These are phyloP conservation scores for Dorcus hopei DNA, from an alignment of 2,888 invertebrate genomes.

Conservation along the genomic window DNA sequence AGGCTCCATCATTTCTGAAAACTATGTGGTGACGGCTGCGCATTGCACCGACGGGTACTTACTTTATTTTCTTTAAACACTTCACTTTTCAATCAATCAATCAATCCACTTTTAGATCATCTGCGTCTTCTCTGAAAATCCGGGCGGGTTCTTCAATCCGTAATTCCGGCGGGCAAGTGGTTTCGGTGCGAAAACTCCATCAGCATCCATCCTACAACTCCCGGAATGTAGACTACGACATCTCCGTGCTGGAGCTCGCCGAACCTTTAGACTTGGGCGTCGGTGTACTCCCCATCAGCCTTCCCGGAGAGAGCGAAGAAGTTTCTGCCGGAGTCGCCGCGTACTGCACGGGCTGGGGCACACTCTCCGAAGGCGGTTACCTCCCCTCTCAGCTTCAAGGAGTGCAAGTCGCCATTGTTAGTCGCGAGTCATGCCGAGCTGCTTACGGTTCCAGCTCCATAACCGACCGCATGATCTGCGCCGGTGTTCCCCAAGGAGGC, in stretches of 20 bases:
- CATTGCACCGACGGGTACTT: slow-evolving; percentile 20
- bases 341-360: slow-evolving; percentile 18
- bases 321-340: slow-evolving; percentile 5
- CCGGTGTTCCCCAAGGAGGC: slow-evolving; percentile 38
- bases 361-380: slow-evolving; percentile 14
- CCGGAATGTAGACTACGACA: slow-evolving; percentile 17
- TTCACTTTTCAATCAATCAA: neutral
- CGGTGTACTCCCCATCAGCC: slow-evolving; percentile 5
- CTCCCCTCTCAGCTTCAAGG: slow-evolving; percentile 18
- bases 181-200: slow-evolving; percentile 8
- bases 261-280: neutral
- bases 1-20: slow-evolving; percentile 13
- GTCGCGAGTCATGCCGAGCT: slow-evolving; percentile 18
- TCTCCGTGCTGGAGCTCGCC: slow-evolving; percentile 16
- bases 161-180: slow-evolving; percentile 11
- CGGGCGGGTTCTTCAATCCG: slow-evolving; percentile 21
- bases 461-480: slow-evolving; percentile 56
- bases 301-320: slow-evolving; percentile 3
- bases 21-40: slow-evolving; percentile 17
- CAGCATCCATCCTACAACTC: slow-evolving; percentile 19
- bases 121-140: slow-evolving; percentile 7
- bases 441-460: slow-evolving; percentile 19
- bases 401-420: slow-evolving; percentile 21
- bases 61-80: neutral
- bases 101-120: neutral